Conservation (phyloP, 2,888 invertebrate genomes). For the Ornithoptera priamus region DNA sequence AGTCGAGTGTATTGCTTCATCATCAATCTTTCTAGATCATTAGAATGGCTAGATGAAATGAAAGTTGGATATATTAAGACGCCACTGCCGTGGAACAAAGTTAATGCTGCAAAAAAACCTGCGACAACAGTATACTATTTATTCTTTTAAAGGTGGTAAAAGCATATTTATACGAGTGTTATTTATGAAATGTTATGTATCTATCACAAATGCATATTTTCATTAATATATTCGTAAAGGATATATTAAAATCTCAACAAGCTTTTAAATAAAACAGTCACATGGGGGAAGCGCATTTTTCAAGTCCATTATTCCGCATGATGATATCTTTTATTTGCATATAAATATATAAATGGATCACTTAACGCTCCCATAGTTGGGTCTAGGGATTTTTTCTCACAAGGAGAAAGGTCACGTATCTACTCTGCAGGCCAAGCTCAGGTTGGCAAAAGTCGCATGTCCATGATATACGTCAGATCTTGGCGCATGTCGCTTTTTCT, state of each 20-base stretch:
- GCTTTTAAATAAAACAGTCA: neutral
- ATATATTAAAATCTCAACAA: neutral
- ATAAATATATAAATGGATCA: neutral
- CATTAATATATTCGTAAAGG: slow-evolving; percentile 8
- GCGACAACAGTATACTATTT: slow-evolving; percentile 29
- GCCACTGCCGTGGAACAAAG: slow-evolving; percentile 46
- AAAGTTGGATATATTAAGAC: slow-evolving; percentile 38
- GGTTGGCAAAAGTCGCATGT: too few relatives aligned
- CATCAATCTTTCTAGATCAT: slow-evolving; percentile 42
- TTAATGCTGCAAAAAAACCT: slow-evolving; percentile 29
- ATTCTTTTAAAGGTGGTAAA: slow-evolving; percentile 22
- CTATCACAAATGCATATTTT: slow-evolving; percentile 16
- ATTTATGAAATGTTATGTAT: slow-evolving; percentile 24
- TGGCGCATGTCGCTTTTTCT: too few relatives aligned
- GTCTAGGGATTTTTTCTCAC: too few relatives aligned
- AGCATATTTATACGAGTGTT: slow-evolving; percentile 27
- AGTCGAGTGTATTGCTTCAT: slow-evolving; percentile 66
- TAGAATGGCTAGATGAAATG: slow-evolving; percentile 68
- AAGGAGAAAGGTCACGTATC: too few relatives aligned
- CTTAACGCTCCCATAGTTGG: neutral
- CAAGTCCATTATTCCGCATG: neutral
- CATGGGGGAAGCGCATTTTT: neutral
- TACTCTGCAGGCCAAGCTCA: too few relatives aligned
- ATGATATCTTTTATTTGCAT: neutral
- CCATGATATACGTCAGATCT: too few relatives aligned